A percentile compares a stretch with the other conserved stretches of the same genome.
These are phyloP conservation scores for Colaptes auratus DNA, from an alignment of 2,113 vertebrate genomes.

Conservation along the genomic window DNA sequence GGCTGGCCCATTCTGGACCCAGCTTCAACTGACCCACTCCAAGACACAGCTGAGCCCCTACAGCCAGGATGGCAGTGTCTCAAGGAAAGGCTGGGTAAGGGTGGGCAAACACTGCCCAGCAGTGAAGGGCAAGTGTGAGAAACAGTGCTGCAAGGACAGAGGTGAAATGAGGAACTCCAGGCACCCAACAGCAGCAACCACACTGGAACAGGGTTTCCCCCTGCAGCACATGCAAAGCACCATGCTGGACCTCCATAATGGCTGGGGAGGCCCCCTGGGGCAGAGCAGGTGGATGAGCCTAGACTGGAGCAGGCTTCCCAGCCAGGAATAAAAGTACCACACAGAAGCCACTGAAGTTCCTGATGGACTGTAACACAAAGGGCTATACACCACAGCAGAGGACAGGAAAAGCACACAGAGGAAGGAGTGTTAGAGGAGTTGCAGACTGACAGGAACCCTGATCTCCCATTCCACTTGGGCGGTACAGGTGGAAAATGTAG, in stretches of 20 bases:
- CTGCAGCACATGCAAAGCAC: accelerated
- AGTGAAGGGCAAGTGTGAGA: not conserved
- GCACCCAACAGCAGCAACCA: not conserved
- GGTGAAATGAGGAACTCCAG: not conserved
- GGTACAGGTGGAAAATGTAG: accelerated
- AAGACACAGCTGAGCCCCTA: not conserved
- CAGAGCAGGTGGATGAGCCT: not conserved
- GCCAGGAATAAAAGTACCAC: not conserved
- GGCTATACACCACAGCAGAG: too few species aligned
- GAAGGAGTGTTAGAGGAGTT: not conserved
- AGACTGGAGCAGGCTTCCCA: not conserved
- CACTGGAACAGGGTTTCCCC: accelerated
- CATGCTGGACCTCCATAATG: not conserved
- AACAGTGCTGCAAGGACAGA: accelerated
- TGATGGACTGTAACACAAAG: not conserved
- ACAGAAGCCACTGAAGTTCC: not conserved
- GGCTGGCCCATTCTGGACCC: not conserved
- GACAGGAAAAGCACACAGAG: not conserved
- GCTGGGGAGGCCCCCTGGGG: not conserved
- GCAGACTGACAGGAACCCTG: accelerated
- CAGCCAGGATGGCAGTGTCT: not conserved
- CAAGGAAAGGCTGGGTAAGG: too few species aligned
- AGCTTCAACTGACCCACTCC: accelerated
- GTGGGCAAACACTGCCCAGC: accelerated
- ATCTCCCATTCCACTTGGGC: too few species aligned